A percentile compares a stretch with the other conserved stretches of the same genome.
Evolutionary conservation across 2,113 vertebrate genomes (phyloP).

Genomic region (Phylloscopus whistleri): DNA sequence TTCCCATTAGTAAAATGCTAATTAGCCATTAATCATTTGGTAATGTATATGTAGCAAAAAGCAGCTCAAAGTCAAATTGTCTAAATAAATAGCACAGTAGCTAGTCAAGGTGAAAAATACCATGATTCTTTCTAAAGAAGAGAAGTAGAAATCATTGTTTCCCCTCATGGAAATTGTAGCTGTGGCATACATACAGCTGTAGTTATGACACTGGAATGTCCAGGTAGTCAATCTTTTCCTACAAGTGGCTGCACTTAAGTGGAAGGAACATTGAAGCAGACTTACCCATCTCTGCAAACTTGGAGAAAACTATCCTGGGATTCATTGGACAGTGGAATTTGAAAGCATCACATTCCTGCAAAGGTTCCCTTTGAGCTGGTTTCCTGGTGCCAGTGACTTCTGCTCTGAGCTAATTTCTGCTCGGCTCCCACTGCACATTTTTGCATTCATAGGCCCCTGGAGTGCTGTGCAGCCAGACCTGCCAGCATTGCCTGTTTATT

Average conservation of each 20-base stretch:
- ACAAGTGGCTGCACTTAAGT: background rate
- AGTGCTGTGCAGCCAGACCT: conserved; percentile 26
- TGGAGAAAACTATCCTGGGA: background rate
- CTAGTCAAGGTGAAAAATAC: background rate
- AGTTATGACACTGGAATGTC: background rate
- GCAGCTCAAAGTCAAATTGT: background rate
- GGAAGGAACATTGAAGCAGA: background rate
- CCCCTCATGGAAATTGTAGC: background rate
- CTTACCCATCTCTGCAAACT: background rate
- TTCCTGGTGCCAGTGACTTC: background rate
- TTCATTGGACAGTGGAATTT: background rate
- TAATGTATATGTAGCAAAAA: conserved; percentile 7
- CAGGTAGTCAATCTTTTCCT: background rate
- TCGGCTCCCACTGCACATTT: background rate
- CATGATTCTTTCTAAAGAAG: background rate
- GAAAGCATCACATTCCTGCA: background rate
- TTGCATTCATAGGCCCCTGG: background rate
- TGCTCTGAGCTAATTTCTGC: conserved; percentile 19
- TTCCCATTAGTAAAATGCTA: conserved; percentile 54
- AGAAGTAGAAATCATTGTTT: background rate
- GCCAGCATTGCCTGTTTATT: conserved; percentile 38
- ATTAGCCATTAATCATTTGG: conserved; percentile 50
- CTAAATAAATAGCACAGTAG: conserved; percentile 2
- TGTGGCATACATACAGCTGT: background rate
- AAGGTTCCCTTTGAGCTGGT: background rate